Conservation (phyloP, 2,113 vertebrate genomes). For the Globicephala melas region DNA sequence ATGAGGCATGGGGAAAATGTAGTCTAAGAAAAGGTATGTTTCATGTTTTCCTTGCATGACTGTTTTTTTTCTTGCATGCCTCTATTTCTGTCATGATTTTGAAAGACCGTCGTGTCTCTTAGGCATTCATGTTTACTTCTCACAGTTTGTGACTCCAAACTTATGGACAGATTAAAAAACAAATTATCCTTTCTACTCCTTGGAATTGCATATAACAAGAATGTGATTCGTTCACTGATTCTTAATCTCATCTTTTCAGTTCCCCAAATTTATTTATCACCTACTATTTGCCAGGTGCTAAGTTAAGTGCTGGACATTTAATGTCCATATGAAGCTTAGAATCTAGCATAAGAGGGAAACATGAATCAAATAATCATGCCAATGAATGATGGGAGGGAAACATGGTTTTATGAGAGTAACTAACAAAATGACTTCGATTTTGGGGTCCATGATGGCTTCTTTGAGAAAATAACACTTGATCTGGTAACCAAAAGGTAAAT, state of each 20-base stretch:
- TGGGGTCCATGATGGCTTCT: neutral
- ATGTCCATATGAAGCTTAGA: neutral
- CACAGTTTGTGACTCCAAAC: neutral
- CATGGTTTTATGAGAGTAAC: neutral
- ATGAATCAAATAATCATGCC: neutral
- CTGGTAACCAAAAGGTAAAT: neutral
- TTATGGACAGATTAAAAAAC: neutral
- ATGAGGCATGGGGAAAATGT: neutral
- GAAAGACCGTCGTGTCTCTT: neutral
- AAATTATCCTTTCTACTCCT: neutral
- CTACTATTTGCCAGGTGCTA: neutral
- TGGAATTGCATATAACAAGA: neutral
- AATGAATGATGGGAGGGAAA: neutral
- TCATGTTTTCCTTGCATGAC: neutral
- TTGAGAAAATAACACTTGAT: neutral
- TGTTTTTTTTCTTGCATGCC: neutral
- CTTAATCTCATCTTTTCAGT: neutral
- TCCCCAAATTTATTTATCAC: neutral
- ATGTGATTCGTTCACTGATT: neutral
- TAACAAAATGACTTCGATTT: neutral
- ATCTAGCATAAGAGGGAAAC: neutral
- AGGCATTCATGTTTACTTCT: neutral
- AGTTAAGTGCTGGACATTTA: neutral
- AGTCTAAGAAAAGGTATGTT: neutral
- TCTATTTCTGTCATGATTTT: neutral